A percentile compares a stretch with the other conserved stretches of the same genome.
These are phyloP conservation scores for Prionailurus viverrinus DNA, from an alignment of 2,113 vertebrate genomes.

Conservation along the genomic window DNA sequence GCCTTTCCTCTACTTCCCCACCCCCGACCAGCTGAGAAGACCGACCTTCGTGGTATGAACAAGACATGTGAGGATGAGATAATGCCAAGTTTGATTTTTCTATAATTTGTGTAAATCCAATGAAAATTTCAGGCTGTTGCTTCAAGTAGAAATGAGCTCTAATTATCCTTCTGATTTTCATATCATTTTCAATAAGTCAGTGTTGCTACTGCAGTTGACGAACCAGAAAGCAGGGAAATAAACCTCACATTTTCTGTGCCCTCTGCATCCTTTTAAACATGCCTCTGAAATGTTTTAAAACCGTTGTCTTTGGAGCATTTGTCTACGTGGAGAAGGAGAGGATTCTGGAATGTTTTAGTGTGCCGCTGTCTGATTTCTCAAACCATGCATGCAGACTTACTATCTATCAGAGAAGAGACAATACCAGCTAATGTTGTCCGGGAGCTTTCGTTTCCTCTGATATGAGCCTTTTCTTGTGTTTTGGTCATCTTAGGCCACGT, in stretches of 20 bases:
- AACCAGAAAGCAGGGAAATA: constrained; percentile 25
- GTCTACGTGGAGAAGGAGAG: constrained; percentile 61
- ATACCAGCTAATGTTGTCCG: constrained; percentile 46
- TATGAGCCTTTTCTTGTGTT: constrained; percentile 66
- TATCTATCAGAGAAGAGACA: constrained; percentile 58
- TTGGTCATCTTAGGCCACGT: constrained; percentile 67
- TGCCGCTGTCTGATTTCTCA: constrained; percentile 50
- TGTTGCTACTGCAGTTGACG: neutral
- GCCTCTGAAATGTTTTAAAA: constrained; percentile 55
- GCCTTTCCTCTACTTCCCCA: neutral
- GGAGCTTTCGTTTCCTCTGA: constrained; percentile 72
- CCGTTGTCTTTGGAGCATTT: constrained; percentile 50
- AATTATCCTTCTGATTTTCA: constrained; percentile 65
- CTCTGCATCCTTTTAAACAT: neutral
- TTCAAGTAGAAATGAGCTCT: constrained; percentile 65
- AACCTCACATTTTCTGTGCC: constrained; percentile 25
- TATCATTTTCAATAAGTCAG: constrained; percentile 64
- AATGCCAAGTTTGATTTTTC: constrained; percentile 30
- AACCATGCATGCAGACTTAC: constrained; percentile 20
- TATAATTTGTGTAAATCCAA: constrained; percentile 57
- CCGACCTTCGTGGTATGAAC: neutral
- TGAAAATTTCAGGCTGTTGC: constrained; percentile 54
- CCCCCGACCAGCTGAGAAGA: neutral
- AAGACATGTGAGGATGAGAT: constrained; percentile 11
- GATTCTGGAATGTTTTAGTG: constrained; percentile 5